Evolutionary conservation across 2,113 vertebrate species (phyloP).

Genomic region (Tragelaphus strepsiceros): DNA sequence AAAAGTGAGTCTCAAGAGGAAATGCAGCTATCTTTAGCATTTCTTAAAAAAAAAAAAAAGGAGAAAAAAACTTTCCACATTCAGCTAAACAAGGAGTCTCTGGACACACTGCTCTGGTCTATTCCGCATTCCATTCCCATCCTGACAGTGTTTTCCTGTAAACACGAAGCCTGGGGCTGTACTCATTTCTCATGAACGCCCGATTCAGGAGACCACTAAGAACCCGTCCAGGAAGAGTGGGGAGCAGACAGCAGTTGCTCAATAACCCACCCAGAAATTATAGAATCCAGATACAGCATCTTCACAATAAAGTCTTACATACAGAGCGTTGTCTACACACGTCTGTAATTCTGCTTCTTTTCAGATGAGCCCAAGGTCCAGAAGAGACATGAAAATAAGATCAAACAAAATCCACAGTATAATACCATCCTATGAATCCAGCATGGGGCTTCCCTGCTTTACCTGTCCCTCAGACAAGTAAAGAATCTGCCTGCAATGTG

Average conservation of each 20-base stretch:
- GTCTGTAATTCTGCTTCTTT: too few relatives aligned
- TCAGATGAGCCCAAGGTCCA: neutral
- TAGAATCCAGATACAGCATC: accelerated
- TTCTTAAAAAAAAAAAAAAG: neutral
- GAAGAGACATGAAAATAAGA: neutral
- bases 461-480: neutral
- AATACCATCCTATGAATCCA: accelerated
- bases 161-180: accelerated
- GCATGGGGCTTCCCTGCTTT: neutral
- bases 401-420: neutral
- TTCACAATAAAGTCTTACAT: accelerated
- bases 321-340: accelerated
- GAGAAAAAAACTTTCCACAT: neutral
- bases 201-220: accelerated
- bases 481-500: neutral
- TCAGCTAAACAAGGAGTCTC: neutral
- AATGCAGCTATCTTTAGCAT: neutral
- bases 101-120: neutral
- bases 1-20: neutral
- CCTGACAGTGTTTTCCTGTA: neutral
- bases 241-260: accelerated
- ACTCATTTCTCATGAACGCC: neutral
- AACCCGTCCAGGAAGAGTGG: neutral
- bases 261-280: neutral
- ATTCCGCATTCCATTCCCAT: neutral